Evolutionary conservation across 2,797 vertebrate species (phyloP).

Genomic region (Hylomyscus alleni): DNA sequence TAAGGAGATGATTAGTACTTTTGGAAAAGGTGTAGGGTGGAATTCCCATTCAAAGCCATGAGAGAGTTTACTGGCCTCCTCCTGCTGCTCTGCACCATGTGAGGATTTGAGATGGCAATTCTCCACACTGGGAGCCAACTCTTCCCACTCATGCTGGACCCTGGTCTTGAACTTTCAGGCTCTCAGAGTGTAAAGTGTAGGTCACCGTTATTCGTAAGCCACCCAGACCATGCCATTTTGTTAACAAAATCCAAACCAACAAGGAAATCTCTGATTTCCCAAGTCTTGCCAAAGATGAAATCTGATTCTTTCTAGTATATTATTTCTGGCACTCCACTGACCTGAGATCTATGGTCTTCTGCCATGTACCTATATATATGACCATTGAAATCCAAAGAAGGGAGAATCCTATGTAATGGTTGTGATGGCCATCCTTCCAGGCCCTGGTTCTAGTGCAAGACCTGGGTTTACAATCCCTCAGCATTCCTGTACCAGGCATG

Average conservation of each 20-base stretch:
- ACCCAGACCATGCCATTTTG: neutral
- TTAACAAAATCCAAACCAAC: neutral
- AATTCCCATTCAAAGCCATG: neutral
- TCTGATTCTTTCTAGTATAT: neutral
- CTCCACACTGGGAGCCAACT: neutral
- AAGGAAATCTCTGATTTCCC: neutral
- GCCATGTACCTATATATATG: neutral
- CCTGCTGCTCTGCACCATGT: neutral
- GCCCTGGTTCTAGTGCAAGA: neutral
- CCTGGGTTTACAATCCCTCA: neutral
- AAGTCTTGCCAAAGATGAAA: neutral
- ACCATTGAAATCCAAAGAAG: neutral
- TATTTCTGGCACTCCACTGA: neutral
- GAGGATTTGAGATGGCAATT: neutral
- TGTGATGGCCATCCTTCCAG: neutral
- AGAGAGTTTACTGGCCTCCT: neutral
- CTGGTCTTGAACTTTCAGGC: neutral
- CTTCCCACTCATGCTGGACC: neutral
- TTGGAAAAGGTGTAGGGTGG: neutral
- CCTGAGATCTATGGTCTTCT: neutral
- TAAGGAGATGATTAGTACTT: neutral
- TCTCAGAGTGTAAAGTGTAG: neutral
- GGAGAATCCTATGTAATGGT: neutral
- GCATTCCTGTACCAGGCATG: accelerated
- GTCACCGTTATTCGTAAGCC: neutral